Evolutionary conservation across 1,140 invertebrate species (phyloP).

Genomic region (Agrilus planipennis): DNA sequence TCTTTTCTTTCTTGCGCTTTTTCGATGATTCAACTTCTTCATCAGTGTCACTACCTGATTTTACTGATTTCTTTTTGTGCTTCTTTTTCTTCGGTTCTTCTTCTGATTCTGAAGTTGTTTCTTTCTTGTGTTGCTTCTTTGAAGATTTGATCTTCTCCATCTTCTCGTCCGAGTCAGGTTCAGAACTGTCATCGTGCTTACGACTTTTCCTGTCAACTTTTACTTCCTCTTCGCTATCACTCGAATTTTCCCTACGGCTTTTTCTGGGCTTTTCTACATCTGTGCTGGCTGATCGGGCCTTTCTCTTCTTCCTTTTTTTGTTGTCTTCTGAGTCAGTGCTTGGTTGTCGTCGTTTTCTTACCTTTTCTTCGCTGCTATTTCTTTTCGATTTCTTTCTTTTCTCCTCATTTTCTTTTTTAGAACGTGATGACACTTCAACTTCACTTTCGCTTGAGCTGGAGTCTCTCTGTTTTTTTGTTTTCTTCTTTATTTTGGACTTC

Average conservation of each 20-base stretch:
- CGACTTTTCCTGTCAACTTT: constrained; percentile 36
- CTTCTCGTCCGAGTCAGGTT: constrained; percentile 31
- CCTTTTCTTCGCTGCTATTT: constrained; percentile 12
- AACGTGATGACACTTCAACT: constrained; percentile 23
- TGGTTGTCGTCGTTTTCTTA: constrained; percentile 27
- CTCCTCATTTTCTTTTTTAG: constrained; percentile 17
- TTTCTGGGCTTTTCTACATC: constrained; percentile 31
- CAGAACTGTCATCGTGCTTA: constrained; percentile 29
- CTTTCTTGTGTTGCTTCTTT: constrained; percentile 55
- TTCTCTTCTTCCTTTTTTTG: constrained; percentile 35
- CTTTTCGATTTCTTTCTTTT: constrained; percentile 13
- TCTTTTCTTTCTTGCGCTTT: constrained; percentile 57
- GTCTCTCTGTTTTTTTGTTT: constrained; percentile 29
- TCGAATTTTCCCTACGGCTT: constrained; percentile 18
- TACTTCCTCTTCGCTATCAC: constrained; percentile 33
- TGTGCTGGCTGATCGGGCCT: constrained; percentile 33
- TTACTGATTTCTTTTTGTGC: constrained; percentile 25
- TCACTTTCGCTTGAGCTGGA: constrained; percentile 32
- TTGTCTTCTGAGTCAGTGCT: constrained; percentile 36
- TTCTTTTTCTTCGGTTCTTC: constrained; percentile 32
- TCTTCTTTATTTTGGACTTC: constrained; percentile 33
- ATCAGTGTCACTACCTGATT: constrained; percentile 38
- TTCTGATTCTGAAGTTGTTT: constrained; percentile 53
- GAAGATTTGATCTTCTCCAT: constrained; percentile 20
- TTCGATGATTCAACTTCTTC: constrained; percentile 52